Conservation (phyloP, 2,888 invertebrate species). For the Drosophila mettleri region DNA sequence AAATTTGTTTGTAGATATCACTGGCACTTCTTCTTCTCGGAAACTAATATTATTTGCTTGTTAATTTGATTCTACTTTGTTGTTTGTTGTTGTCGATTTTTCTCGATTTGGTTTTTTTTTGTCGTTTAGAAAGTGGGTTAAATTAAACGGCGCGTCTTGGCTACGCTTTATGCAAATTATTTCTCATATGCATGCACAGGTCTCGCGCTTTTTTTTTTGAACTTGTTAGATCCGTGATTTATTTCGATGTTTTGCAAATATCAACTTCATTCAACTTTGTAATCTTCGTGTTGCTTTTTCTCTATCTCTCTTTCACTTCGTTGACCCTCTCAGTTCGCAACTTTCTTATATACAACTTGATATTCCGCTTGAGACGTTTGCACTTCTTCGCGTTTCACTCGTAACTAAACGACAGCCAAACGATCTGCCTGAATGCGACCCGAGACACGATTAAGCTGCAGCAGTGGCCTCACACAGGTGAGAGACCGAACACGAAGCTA, state of each 20-base stretch:
- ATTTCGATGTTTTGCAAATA: conserved; percentile 69
- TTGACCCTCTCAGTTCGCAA: conserved; percentile 53
- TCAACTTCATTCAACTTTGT: conserved; percentile 78
- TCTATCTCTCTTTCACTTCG: conserved; percentile 33
- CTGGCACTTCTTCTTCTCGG: conserved; percentile 58
- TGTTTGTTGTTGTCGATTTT: conserved; percentile 42
- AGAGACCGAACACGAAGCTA: conserved; percentile 28
- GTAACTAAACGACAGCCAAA: conserved; percentile 57
- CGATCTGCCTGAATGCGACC: conserved; percentile 37
- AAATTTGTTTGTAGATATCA: conserved; percentile 53
- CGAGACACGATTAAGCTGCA: conserved; percentile 49
- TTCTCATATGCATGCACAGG: conserved; percentile 22
- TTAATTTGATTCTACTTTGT: conserved; percentile 65
- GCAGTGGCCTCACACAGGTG: conserved; percentile 49
- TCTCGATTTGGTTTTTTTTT: conserved; percentile 37
- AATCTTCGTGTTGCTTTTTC: conserved; percentile 54
- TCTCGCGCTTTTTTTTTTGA: conserved; percentile 39
- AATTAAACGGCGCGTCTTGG: conserved; percentile 62
- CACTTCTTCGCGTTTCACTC: conserved; percentile 75
- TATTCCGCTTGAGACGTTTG: conserved; percentile 75
- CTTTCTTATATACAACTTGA: conserved; percentile 69
- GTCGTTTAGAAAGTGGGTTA: conserved; percentile 80
- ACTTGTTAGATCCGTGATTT: conserved; percentile 67
- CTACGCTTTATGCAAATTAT: conserved; percentile 66
- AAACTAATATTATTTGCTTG: conserved; percentile 58